Evolutionary conservation across 2,888 invertebrate species (phyloP), one percentile per base, ranked within the genome.

Genomic region (Allolobophora icterica): DNA sequence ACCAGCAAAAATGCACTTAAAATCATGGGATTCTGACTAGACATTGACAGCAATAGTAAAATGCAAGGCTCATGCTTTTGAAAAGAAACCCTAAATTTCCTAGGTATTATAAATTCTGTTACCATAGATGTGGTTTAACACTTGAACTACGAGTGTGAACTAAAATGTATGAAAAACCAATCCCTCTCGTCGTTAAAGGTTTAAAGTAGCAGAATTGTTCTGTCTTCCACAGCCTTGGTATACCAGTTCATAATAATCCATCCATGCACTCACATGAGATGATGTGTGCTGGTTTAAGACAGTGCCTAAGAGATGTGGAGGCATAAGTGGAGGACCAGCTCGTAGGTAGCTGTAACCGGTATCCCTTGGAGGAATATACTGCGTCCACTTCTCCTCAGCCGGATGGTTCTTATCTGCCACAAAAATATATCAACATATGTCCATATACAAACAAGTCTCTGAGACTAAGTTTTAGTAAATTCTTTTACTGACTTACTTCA

Each of bases 301-400:
- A 15, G 91, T 87, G n/a, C 90, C 52, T 30, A 87, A 83, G 40
- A 91, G 91, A 40, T 91, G 90, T 24, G 91, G 91, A 11, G 91
- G 91, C 38, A 91, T 40, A 1, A 89, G 84, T 11, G 90, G 90
- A 35, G 91, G 91, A 52, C 91, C 91, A 13, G 38, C 71, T 30
- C 91, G 84, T 89, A 89, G 38, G 84, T 87, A 90, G 40, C 33
- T 71, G 52, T 90, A 90, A 1, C 91, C 89, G 6, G 87, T 34
- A 5, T 89, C 90, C 33, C 89, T 58, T 24, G 90, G 89, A 21
- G 91, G 91, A 21, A 91, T 89, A 38, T 42, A 40, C 89, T 89
- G 89, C 42, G 89, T 45, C 89, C 89, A 89, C 35, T 40, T 89
- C 35, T 87, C 87, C 34, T 87, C 87, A 24, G 34, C 15, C 13